These are phyloP conservation scores for Lophotriccus pileatus DNA, from an alignment of 2,797 vertebrate genomes.

Conservation along the genomic window DNA sequence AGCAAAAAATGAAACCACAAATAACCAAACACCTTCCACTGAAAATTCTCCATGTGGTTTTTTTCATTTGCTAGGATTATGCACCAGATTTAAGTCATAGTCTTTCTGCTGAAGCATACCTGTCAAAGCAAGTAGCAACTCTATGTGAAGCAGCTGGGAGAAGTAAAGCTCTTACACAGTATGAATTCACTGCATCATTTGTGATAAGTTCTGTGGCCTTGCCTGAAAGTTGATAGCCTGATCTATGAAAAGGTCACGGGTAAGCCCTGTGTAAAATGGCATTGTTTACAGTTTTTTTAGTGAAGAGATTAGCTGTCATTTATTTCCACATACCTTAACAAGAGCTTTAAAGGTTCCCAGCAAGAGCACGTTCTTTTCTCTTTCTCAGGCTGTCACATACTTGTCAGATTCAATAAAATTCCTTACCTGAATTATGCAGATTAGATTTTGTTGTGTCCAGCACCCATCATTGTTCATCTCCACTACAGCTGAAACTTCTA, in stretches of 20 bases:
- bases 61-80: neutral
- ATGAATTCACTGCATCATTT: constrained; percentile 52
- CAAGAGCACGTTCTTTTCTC: constrained; percentile 76
- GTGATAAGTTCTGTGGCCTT: constrained; percentile 50
- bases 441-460: constrained; percentile 88
- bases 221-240: constrained; percentile 69
- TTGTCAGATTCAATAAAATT: constrained; percentile 97
- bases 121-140: neutral
- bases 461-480: constrained; percentile 88
- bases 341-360: constrained; percentile 82
- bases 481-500: constrained; percentile 86
- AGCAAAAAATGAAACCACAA: neutral
- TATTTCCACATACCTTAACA: constrained; percentile 89
- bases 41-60: neutral
- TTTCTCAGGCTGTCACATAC: constrained; percentile 92
- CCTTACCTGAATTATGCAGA: constrained; percentile 99
- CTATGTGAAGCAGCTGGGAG: neutral
- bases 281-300: constrained; percentile 95
- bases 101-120: neutral
- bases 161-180: constrained; percentile 35
- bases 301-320: constrained; percentile 94
- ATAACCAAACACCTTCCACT: neutral
- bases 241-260: constrained; percentile 76
- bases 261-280: constrained; percentile 85
- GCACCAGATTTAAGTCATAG: neutral